Base-by-base conservation (phyloP, 2,797 vertebrate species). In the Peromyscus aztecus region DNA sequence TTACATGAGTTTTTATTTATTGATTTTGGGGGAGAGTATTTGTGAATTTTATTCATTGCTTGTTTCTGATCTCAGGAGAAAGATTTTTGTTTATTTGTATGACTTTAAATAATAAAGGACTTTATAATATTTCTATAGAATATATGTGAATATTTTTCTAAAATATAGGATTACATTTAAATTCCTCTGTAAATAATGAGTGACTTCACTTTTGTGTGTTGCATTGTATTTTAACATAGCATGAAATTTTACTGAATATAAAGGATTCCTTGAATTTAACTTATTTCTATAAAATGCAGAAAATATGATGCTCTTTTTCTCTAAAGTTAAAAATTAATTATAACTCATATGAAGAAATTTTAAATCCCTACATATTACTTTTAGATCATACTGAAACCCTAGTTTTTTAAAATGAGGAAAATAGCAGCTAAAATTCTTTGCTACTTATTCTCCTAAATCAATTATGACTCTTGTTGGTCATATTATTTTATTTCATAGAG, bases 251-350 rank as follows among this genome's bases (percentile, higher is more conserved):
- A 67, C 55, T 89, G 17, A 73, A 83, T 57, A 17, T 13, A 11
- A 52, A 91, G 69, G 63, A 85, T 13, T 80, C 55, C 13, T 55
- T 80, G 57, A 75, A 85, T 87, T 89, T 95, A 75, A 89, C 77
- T 89, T 95, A 61, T 61, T 94, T 81, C 34, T 81, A 0, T 69
- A 80, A 94, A 94, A 76, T 27, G 73, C 59, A 49, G 80, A 12
- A 75, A 85, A 49, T 61, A 21, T 82, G 46, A 8, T 43, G 13
- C 1, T 57, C 6, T 80, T 24, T 84, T 67, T 34, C 57, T 71
- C 27, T 77, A 65, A 92, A 83, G 31, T 61, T 92, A 77, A 77
- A 84, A 91, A n/a, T 89, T 63, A 94, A 92, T 88, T 55, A 85
- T 40, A 49, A 61, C 24, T 78, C 31, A 61, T 27, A 69, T n/a